Conservation (phyloP, 1,140 invertebrate species). For the Neomicropteryx cornuta region DNA sequence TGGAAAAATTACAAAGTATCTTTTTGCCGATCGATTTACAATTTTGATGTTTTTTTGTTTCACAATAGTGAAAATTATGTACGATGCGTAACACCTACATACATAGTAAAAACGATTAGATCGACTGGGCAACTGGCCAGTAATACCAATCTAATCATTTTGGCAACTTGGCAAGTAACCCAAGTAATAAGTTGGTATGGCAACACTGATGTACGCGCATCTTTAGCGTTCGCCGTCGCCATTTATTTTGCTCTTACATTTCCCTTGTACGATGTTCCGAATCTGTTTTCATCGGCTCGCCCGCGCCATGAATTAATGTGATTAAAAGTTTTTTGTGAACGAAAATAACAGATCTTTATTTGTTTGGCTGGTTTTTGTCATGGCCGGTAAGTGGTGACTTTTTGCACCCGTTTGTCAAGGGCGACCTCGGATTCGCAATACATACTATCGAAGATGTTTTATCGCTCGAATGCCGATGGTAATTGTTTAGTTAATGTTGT, state of each 20-base stretch:
- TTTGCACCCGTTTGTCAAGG: slow-evolving; percentile 42
- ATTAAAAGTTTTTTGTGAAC: slow-evolving; percentile 36
- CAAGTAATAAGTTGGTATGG: slow-evolving; percentile 11
- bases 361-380: slow-evolving; percentile 44
- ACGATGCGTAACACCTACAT: not conserved
- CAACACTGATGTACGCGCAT: slow-evolving; percentile 33
- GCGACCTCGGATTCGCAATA: slow-evolving; percentile 40
- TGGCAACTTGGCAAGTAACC: not conserved
- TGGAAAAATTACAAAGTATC: too few species aligned
- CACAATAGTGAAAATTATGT: too few species aligned
- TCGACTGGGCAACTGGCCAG: not conserved
- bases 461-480: slow-evolving; percentile 42
- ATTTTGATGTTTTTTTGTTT: too few species aligned
- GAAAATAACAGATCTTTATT: slow-evolving; percentile 39
- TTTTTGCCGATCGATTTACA: too few species aligned
- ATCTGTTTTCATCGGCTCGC: slow-evolving; percentile 39
- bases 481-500: slow-evolving; percentile 41
- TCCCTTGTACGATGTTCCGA: slow-evolving; percentile 40
- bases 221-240: slow-evolving; percentile 39
- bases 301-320: slow-evolving; percentile 40
- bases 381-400: slow-evolving; percentile 44
- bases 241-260: slow-evolving; percentile 40
- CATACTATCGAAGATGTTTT: slow-evolving; percentile 43
- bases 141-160: not conserved
- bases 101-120: not conserved